A percentile compares a stretch with the other conserved stretches of the same genome.
Conservation (phyloP, 2,888 invertebrate species). For the Aleiodes leptofemur region DNA sequence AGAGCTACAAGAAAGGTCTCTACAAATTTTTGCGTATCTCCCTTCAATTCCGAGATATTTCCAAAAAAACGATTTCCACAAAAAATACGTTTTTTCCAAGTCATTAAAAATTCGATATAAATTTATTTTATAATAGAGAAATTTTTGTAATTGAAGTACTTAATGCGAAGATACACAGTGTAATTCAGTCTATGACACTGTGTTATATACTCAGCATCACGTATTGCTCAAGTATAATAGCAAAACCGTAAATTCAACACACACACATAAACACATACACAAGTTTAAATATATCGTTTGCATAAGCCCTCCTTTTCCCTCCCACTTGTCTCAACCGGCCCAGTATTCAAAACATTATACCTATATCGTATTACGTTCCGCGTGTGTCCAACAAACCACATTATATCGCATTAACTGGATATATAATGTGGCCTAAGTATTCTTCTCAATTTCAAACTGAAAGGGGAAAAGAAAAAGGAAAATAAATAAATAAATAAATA, state of each 20-base stretch:
- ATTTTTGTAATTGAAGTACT: constrained; percentile 13
- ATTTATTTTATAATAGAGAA: no score
- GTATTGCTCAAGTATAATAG: not conserved
- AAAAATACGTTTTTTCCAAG: no score
- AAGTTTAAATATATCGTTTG: no score
- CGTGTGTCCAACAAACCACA: constrained; percentile 60
- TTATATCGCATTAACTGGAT: constrained; percentile 59
- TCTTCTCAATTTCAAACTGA: constrained; percentile 39
- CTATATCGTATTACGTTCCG: constrained; percentile 42
- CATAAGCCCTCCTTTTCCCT: not conserved
- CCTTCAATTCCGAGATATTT: no score
- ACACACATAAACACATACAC: no score
- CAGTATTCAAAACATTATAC: not conserved
- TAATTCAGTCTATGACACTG: constrained; percentile 18
- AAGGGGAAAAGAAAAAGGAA: not conserved
- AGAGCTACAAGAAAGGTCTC: no score
- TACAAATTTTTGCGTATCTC: no score
- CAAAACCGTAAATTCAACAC: not conserved
- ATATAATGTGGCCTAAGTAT: constrained; percentile 26
- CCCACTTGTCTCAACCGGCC: not conserved
- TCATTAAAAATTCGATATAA: no score
- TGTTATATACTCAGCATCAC: constrained; percentile 7
- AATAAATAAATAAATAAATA: not conserved
- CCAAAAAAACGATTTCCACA: no score
- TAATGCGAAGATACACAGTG: constrained; percentile 10